Percentiles rank a stretch among this genome's conserved stretches.
phyloP scores from a whole-genome alignment of 53 echinoderm and acorn worm genomes.

The Temnopleurus reevesii region DNA sequence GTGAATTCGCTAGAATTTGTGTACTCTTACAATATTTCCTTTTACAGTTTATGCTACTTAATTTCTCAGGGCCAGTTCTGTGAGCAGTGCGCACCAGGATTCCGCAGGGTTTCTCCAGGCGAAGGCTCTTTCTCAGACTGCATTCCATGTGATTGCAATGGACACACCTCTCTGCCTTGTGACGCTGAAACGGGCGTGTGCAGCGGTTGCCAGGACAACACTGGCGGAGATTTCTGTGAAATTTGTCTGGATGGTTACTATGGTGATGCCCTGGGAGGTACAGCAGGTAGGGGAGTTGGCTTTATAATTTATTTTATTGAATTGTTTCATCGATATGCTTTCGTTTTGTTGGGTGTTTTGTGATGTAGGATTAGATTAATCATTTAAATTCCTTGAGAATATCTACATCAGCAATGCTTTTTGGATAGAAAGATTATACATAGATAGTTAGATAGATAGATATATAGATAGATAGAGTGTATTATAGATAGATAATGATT shows the following conservation, averaged over 20 bases:
- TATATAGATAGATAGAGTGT: no score
- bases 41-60: no score
- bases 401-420: no score
- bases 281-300: conserved; percentile 71
- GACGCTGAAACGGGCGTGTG: conserved; percentile 76
- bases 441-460: no score
- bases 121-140: conserved; percentile 79
- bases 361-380: no score
- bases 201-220: conserved; percentile 76
- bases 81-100: conserved; percentile 81
- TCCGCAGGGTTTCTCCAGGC: conserved; percentile 51
- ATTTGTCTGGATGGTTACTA: conserved; percentile 85
- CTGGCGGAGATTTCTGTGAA: conserved; percentile 81
- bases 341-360: no score
- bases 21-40: no score
- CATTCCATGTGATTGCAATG: conserved; percentile 80
- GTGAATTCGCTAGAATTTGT: no score
- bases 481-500: no score
- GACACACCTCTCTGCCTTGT: conserved; percentile 76
- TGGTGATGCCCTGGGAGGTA: conserved; percentile 78
- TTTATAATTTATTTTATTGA: neutral
- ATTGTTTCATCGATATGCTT: no score
- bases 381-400: no score
- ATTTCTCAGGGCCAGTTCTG: conserved; percentile 81
- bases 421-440: no score